phyloP scores from a whole-genome alignment of 2,888 invertebrate species.

The Hyles lineata region DNA sequence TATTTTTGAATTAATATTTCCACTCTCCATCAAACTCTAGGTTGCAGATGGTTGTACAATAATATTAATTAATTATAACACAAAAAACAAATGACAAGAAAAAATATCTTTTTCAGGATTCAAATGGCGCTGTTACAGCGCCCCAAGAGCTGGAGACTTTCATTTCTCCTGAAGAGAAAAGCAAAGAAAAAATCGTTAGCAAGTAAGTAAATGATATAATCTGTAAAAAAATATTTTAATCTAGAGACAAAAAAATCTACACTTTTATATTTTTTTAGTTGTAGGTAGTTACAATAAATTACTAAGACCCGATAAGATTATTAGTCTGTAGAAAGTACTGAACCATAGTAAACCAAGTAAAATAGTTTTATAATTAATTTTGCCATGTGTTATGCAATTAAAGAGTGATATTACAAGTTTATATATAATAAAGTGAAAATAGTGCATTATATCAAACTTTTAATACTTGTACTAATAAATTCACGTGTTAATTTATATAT shows the following conservation, averaged over 20 bases:
- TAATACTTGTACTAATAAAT: background rate
- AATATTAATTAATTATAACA: too few species aligned
- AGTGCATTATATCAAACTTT: background rate
- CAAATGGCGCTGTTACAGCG: constrained; percentile 69
- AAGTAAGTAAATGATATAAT: constrained; percentile 72
- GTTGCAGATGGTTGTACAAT: too few species aligned
- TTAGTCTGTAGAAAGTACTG: too few species aligned
- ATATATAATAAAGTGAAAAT: background rate
- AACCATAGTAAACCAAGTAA: too few species aligned
- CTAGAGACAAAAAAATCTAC: background rate
- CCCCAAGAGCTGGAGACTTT: constrained; percentile 93
- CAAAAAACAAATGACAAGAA: background rate
- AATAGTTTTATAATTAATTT: too few species aligned
- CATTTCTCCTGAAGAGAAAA: constrained; percentile 88
- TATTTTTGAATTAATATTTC: too few species aligned
- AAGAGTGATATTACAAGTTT: background rate
- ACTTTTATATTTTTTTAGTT: background rate
- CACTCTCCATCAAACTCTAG: too few species aligned
- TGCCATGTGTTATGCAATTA: too few species aligned
- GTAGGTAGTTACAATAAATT: background rate
- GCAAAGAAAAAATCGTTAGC: constrained; percentile 78
- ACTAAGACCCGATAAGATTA: background rate
- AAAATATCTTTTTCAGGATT: constrained; percentile 60
- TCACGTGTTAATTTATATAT: constrained; percentile 28
- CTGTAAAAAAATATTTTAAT: background rate